phyloP scores from a whole-genome alignment of 2,113 vertebrate genomes.

The Carettochelys insculpta region DNA sequence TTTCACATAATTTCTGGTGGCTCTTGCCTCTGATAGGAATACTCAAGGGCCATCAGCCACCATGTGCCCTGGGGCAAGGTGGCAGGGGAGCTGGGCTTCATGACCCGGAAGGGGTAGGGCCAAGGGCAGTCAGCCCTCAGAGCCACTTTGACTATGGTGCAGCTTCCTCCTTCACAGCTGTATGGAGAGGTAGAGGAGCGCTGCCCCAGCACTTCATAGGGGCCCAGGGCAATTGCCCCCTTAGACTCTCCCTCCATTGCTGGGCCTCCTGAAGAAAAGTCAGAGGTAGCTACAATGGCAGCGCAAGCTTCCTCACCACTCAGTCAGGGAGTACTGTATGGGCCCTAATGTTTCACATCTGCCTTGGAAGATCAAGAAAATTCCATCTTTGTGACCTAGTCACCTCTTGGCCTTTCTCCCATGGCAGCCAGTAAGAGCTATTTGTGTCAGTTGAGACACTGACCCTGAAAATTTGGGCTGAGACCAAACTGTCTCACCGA shows the following conservation, averaged over 20 bases:
- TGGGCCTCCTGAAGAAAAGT: no score
- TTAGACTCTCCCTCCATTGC: no score
- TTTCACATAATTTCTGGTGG: background rate
- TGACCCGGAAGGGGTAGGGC: no score
- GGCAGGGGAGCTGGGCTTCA: no score
- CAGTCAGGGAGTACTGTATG: background rate
- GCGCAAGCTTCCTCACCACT: background rate
- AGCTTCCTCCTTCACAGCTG: no score
- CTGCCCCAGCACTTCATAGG: no score
- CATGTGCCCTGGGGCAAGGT: no score
- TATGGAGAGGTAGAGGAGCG: no score
- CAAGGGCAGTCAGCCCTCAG: no score
- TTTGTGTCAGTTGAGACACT: background rate
- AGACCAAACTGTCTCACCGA: rapidly evolving
- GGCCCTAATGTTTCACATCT: background rate
- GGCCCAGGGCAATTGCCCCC: no score
- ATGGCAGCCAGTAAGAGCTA: background rate
- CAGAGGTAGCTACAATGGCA: background rate
- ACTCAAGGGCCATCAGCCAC: background rate
- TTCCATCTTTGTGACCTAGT: background rate
- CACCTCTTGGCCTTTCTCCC: background rate
- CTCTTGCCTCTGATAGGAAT: background rate
- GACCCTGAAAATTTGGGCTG: rapidly evolving
- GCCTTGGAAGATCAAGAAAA: background rate
- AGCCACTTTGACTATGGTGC: no score